Conservation (phyloP, 1,140 invertebrate species). For the Myzus persicae region DNA sequence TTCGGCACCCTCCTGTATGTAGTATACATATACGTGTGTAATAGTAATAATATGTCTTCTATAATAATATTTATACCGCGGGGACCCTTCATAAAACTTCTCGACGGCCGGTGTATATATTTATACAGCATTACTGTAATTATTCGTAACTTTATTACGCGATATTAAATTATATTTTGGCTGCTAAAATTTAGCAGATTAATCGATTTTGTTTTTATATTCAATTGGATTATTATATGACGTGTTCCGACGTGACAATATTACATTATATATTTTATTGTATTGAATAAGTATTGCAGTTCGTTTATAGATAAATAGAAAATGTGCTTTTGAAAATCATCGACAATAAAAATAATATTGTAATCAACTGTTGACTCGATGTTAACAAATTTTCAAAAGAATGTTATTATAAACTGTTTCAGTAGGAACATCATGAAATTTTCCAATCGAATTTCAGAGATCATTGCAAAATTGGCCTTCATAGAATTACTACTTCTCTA, state of each 20-base stretch:
- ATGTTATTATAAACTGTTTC: neutral
- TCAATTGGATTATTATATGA: neutral
- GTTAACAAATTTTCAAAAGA: neutral
- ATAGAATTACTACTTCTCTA: neutral
- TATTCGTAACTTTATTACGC: neutral
- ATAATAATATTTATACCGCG: conserved; percentile 24
- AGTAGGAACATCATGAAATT: too few relatives aligned
- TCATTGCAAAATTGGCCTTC: neutral
- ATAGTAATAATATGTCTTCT: neutral
- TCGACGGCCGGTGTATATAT: neutral
- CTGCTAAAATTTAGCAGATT: too few relatives aligned
- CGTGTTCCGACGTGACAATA: neutral
- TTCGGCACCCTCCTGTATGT: neutral
- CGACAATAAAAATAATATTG: neutral
- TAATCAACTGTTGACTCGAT: neutral
- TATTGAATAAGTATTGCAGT: neutral
- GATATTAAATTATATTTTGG: neutral
- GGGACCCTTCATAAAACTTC: neutral
- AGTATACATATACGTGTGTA: neutral
- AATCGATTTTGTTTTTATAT: neutral
- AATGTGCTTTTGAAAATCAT: neutral
- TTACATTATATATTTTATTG: neutral
- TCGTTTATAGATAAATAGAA: neutral
- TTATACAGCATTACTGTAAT: neutral
- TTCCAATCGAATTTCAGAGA: too few relatives aligned